Evolutionary conservation across 2,113 vertebrate genomes (phyloP), one percentile per base, ranked within the genome.

Genomic region (Thymallus thymallus): DNA sequence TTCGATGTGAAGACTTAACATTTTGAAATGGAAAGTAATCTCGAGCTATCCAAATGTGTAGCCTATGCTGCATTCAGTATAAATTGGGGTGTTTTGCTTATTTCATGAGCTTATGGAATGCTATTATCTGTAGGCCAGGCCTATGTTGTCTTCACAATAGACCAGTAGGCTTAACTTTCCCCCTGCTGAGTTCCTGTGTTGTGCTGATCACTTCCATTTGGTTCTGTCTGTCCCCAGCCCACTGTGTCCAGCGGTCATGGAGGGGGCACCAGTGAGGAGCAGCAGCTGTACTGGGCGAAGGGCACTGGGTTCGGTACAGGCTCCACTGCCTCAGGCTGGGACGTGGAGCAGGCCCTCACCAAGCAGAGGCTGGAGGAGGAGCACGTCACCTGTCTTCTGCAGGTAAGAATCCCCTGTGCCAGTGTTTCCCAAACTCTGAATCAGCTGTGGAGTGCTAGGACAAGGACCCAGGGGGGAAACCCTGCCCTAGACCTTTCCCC

Each of bases 221-320:
- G 69, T 0, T 76, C 3, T 72, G 6, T 86, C 35, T 62, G 13
- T 9, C 29, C 1, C 62, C 88, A 98, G 97, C 93, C 95, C 0
- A 96, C 98, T 88, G 94, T 96, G 18, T 95, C 96, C 76, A 96
- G 90, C 78, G 94, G 96, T 32, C 96, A 98, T 62, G 95, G 91
- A 24, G 94, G 86, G 12, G 91, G 94, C 6, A 95, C 96, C 77
- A 93, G 93, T 73, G 98, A 99, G 87, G 98, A 99, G 71, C 98
- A 99, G 83, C 98, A 99, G 84, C 86, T 99, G 9, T 99, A 99
- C 81, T 99, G 98, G 98, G 98, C 98, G 58, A 99, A 99, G 85
- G 98, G 98, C 61, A 99, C 98, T 9, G 98, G 98, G 67, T 99
- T 99, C 83, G 98, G 98, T 26, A 99, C 98, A 4, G 97, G 98